Percentiles rank a stretch among this genome's conserved stretches.
phyloP scores from a whole-genome alignment of 1,140 invertebrate species.

The Trichonephila clavata region DNA sequence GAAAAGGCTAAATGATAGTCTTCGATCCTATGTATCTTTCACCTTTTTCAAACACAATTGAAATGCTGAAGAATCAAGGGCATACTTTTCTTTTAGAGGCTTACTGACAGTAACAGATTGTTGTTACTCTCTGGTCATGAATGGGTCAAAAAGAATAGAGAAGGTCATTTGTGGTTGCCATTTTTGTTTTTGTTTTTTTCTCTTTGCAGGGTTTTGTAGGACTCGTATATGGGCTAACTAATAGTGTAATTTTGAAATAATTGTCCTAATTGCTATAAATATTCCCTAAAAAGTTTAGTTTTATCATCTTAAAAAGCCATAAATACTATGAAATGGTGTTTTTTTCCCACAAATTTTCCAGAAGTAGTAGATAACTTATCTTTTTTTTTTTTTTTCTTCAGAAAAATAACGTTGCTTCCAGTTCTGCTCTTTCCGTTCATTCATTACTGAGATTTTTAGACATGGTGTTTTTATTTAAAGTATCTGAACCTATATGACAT shows the following conservation, averaged over 20 bases:
- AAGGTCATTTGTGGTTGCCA: not conserved
- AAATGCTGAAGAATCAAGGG: not conserved
- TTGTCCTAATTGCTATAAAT: no score
- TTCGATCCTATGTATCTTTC: not conserved
- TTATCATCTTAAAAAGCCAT: no score
- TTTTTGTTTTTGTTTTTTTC: not conserved
- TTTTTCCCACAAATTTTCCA: not conserved
- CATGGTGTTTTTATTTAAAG: no score
- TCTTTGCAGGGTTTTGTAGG: no score
- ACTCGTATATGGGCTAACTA: no score
- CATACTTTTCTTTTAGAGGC: not conserved
- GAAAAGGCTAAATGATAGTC: not conserved
- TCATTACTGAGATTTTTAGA: not conserved
- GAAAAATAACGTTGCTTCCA: not conserved
- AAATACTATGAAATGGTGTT: no score
- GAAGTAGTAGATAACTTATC: not conserved
- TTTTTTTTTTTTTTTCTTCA: not conserved
- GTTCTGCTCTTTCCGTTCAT: not conserved
- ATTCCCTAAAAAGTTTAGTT: no score
- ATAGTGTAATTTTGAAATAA: no score
- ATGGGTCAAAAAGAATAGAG: not conserved
- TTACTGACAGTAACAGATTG: not conserved
- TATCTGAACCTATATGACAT: no score
- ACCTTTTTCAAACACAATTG: not conserved
- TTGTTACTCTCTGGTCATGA: not conserved